Evolutionary conservation across 2,797 vertebrate genomes (phyloP).

Genomic region (Schizopygopsis pylzovi): DNA sequence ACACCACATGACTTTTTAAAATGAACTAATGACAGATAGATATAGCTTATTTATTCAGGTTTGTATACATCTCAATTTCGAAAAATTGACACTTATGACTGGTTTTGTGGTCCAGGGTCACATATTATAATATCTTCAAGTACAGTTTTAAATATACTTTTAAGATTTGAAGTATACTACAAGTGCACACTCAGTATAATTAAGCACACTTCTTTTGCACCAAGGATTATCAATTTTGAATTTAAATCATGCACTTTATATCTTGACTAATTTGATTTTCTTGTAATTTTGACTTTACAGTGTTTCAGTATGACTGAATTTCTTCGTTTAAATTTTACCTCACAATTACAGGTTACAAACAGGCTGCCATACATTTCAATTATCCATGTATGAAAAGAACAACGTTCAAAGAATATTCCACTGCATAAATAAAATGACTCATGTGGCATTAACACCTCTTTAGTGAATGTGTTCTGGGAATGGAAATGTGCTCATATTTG

Average conservation of each 20-base stretch:
- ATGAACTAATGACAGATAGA: no score
- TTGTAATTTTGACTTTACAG: background rate
- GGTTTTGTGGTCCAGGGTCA: no score
- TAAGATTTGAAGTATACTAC: no score
- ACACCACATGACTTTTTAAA: background rate
- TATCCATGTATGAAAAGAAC: background rate
- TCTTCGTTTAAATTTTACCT: background rate
- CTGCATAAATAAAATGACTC: background rate
- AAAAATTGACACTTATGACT: no score
- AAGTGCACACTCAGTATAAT: no score
- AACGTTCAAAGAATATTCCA: background rate
- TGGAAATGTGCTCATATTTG: background rate
- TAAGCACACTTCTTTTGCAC: no score
- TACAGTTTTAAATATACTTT: no score
- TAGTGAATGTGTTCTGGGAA: background rate
- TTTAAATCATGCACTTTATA: background rate
- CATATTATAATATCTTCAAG: no score
- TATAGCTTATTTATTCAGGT: no score
- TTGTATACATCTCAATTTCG: no score
- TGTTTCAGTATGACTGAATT: background rate
- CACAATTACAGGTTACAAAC: background rate
- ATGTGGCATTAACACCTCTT: background rate
- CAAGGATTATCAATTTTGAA: background rate
- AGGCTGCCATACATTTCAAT: background rate
- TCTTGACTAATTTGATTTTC: background rate